These are phyloP conservation scores for Bubalus kerabau DNA, from an alignment of 2,113 vertebrate species.

Conservation along the genomic window DNA sequence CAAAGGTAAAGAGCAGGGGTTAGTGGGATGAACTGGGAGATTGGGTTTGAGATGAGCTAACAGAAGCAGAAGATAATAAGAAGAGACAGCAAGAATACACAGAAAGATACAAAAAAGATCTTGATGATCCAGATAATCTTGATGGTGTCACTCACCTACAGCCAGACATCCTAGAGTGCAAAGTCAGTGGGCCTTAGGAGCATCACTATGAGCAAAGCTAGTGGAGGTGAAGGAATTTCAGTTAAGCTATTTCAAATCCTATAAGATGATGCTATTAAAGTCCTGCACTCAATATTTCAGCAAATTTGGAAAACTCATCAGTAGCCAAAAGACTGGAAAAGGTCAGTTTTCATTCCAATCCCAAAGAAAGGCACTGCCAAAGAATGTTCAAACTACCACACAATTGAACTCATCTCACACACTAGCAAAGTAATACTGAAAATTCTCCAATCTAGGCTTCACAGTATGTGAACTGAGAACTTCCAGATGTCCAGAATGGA, in stretches of 20 bases:
- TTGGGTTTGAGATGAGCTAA: not conserved
- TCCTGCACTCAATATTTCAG: not conserved
- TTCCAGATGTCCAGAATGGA: not conserved
- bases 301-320: not conserved
- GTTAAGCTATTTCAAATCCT: not conserved
- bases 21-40: not conserved
- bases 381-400: not conserved
- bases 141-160: not conserved
- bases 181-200: not conserved
- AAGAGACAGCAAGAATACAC: not conserved
- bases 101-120: not conserved
- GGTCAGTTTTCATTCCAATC: not conserved
- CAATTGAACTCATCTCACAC: not conserved
- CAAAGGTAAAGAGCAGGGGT: accelerated
- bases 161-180: not conserved
- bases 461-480: not conserved
- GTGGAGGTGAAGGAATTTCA: not conserved
- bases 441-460: not conserved
- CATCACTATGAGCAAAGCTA: not conserved
- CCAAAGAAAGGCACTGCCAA: not conserved
- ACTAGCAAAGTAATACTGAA: not conserved
- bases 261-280: not conserved
- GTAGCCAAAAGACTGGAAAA: not conserved
- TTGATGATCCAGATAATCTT: not conserved
- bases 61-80: not conserved